Percentiles rank a stretch among this genome's conserved stretches.
Conservation (phyloP, 2,888 invertebrate genomes). For the Odontocerum albicorne region DNA sequence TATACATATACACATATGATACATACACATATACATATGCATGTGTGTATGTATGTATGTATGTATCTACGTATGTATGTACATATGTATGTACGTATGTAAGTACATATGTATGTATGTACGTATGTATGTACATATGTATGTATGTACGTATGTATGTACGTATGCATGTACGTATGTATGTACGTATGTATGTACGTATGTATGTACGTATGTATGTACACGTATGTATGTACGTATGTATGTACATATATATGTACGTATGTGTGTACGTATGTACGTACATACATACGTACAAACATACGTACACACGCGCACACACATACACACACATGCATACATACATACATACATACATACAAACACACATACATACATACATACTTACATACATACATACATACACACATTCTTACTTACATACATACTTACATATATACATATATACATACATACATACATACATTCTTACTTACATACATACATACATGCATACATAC, state of each 20-base stretch:
- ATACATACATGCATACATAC: background rate
- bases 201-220: background rate
- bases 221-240: background rate
- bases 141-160: background rate
- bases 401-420: background rate
- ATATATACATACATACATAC: constrained; percentile 4
- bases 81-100: background rate
- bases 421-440: constrained; percentile 4
- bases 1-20: too few relatives aligned
- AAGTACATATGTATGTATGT: background rate
- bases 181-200: background rate
- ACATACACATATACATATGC: too few relatives aligned
- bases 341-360: background rate
- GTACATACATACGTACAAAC: constrained; percentile 7
- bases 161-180: background rate
- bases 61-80: background rate
- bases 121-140: background rate
- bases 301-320: background rate
- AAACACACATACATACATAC: background rate
- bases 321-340: background rate
- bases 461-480: background rate
- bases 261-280: constrained; percentile 3
- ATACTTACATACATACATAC: background rate
- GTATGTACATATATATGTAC: constrained; percentile 2
- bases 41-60: too few relatives aligned